Evolutionary conservation across 2,888 invertebrate species (phyloP).

Genomic region (Chrysolina haemoptera): DNA sequence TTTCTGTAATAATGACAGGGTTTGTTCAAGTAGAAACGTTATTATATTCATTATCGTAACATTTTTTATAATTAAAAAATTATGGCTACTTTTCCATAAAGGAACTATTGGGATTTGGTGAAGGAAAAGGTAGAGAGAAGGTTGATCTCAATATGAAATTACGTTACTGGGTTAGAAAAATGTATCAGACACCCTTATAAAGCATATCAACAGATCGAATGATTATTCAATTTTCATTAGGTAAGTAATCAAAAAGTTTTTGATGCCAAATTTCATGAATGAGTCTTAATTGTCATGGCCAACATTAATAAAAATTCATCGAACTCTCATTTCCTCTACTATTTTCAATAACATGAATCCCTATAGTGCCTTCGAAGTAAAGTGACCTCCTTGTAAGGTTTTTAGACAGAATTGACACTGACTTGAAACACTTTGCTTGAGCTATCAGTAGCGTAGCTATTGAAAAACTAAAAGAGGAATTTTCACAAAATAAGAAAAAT

Average conservation of each 20-base stretch:
- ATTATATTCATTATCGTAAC: neutral
- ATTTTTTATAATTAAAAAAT: neutral
- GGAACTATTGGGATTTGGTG: no score
- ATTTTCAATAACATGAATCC: neutral
- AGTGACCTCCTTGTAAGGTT: neutral
- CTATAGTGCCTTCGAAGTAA: neutral
- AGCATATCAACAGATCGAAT: no score
- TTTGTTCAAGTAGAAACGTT: neutral
- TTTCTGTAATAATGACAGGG: neutral
- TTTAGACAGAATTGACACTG: conserved; percentile 2
- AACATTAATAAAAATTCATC: no score
- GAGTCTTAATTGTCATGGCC: no score
- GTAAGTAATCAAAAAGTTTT: no score
- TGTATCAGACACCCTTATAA: no score
- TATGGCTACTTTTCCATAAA: neutral
- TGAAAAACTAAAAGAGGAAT: no score
- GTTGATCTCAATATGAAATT: no score
- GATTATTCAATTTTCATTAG: no score
- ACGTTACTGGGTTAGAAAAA: no score
- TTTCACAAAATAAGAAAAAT: neutral
- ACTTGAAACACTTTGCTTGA: neutral
- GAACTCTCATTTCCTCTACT: neutral
- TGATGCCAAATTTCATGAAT: no score
- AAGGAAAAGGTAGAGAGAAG: no score
- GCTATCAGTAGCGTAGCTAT: neutral